Evolutionary conservation across 2,113 vertebrate species (phyloP).

Genomic region (Triplophysa siluroides): DNA sequence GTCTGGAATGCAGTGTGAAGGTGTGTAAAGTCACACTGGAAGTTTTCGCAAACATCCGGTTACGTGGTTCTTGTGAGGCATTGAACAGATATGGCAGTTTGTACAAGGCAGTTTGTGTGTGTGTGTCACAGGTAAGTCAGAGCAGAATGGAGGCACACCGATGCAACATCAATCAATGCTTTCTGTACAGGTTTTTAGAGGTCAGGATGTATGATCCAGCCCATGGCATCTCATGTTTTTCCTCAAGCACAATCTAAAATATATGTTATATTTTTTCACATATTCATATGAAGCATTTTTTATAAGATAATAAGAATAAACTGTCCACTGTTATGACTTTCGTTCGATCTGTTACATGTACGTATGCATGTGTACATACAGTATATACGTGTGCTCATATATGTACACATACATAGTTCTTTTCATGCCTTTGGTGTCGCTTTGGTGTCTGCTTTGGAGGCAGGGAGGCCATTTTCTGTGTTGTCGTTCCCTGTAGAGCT

Average conservation of each 20-base stretch:
- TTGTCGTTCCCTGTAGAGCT: slow-evolving; percentile 94
- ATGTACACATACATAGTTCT: slow-evolving; percentile 43
- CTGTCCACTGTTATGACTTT: slow-evolving; percentile 63
- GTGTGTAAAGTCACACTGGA: slow-evolving; percentile 15
- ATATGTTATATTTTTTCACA: slow-evolving; percentile 57
- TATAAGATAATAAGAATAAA: slow-evolving; percentile 67
- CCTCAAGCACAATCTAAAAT: slow-evolving; percentile 75
- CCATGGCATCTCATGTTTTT: slow-evolving; percentile 59
- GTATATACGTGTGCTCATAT: slow-evolving; percentile 64
- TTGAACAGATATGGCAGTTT: slow-evolving; percentile 49
- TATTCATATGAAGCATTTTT: slow-evolving; percentile 39
- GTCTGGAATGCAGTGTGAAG: slow-evolving; percentile 34
- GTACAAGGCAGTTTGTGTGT: slow-evolving; percentile 50
- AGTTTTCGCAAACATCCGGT: not conserved
- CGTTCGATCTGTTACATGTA: slow-evolving; percentile 39
- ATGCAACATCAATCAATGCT: not conserved
- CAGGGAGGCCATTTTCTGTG: slow-evolving; percentile 90
- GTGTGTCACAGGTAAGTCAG: slow-evolving; percentile 13
- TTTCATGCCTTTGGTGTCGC: slow-evolving; percentile 88
- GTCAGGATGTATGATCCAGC: slow-evolving; percentile 63
- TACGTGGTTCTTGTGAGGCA: slow-evolving; percentile 38
- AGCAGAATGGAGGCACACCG: slow-evolving; percentile 44
- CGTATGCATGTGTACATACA: slow-evolving; percentile 40
- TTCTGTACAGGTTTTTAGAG: not conserved
- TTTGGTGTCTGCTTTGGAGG: slow-evolving; percentile 91